These are phyloP conservation scores for Spialia ferax DNA, from an alignment of 2,888 invertebrate species.

Conservation along the genomic window DNA sequence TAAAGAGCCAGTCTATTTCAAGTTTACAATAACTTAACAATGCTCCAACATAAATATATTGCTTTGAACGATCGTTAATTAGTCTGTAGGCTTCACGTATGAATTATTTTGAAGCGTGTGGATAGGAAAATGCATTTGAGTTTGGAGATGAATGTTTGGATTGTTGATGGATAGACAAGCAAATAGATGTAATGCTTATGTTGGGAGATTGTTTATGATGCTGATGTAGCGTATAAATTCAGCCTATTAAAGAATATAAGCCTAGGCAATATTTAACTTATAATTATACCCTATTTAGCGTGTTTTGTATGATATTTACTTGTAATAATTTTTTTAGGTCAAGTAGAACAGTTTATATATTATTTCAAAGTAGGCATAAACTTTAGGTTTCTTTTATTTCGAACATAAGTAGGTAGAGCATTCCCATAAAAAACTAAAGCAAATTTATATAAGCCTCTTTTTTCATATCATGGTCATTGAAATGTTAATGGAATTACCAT, in stretches of 20 bases:
- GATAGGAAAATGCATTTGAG: slow-evolving; percentile 23
- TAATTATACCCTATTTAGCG: too few species aligned
- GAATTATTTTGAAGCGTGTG: slow-evolving; percentile 31
- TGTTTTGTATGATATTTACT: too few species aligned
- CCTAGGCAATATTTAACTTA: too few species aligned
- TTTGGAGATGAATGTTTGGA: slow-evolving; percentile 25
- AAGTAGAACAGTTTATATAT: too few species aligned
- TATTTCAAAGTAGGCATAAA: too few species aligned
- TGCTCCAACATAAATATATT: slow-evolving; percentile 59
- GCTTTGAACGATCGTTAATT: slow-evolving; percentile 69
- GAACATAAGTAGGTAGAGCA: too few species aligned
- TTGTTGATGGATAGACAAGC: slow-evolving; percentile 22
- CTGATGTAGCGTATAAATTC: slow-evolving; percentile 31
- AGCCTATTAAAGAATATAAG: neutral
- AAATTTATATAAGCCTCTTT: too few species aligned
- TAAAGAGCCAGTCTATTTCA: slow-evolving; percentile 63
- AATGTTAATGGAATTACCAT: too few species aligned
- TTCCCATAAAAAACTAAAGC: too few species aligned
- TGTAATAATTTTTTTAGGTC: too few species aligned
- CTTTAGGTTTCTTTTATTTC: too few species aligned
- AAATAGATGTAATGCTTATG: slow-evolving; percentile 35
- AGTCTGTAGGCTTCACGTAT: slow-evolving; percentile 44
- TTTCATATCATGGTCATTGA: too few species aligned
- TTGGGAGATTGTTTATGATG: slow-evolving; percentile 23
- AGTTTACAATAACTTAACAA: slow-evolving; percentile 60